These are phyloP conservation scores for Uropsilus gracilis DNA, from an alignment of 2,113 vertebrate species.

Conservation along the genomic window DNA sequence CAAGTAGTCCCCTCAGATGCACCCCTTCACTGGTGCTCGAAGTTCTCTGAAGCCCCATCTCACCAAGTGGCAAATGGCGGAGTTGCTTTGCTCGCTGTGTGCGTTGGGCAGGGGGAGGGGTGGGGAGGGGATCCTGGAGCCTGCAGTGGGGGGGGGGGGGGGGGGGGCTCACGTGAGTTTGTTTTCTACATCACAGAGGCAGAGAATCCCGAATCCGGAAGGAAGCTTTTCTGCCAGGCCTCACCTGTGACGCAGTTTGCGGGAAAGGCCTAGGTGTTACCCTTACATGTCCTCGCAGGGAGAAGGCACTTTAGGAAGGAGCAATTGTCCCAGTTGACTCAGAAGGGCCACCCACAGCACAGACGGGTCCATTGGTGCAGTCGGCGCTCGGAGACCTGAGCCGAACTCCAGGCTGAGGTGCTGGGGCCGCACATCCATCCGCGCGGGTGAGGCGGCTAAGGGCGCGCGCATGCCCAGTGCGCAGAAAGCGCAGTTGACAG, in stretches of 20 bases:
- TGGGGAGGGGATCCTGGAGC: not conserved
- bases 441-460: fast-evolving
- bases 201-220: not conserved
- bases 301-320: not conserved
- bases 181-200: fast-evolving
- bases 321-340: not conserved
- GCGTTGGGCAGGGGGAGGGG: no score
- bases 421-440: fast-evolving
- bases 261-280: fast-evolving
- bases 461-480: no score
- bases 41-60: not conserved
- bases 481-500: not conserved
- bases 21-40: fast-evolving
- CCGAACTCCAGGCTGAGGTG: fast-evolving
- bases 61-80: not conserved
- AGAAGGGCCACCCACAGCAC: fast-evolving
- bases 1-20: fast-evolving
- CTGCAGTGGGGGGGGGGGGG: no score
- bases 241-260: fast-evolving
- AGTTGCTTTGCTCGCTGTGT: no score
- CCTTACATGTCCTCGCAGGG: no score
- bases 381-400: fast-evolving
- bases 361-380: fast-evolving
- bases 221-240: not conserved
- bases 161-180: no score